phyloP scores from a whole-genome alignment of 2,888 invertebrate species.

The Lepidocyrtoides sp. region DNA sequence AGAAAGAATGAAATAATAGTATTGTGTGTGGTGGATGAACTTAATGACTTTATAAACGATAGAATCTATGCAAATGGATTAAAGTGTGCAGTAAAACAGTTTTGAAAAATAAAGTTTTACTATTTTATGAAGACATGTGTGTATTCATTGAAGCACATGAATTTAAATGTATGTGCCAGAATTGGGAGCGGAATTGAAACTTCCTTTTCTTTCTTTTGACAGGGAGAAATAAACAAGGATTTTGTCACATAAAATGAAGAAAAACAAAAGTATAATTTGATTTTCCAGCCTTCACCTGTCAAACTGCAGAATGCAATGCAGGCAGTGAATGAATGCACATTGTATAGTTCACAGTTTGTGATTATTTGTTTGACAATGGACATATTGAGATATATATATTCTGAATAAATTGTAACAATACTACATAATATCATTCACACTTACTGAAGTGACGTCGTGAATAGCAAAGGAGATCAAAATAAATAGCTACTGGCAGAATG shows the following conservation, averaged over 20 bases:
- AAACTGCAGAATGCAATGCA: constrained; percentile 8
- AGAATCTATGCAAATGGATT: background rate
- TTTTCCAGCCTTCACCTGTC: constrained; percentile 42
- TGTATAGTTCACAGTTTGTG: background rate
- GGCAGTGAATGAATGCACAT: background rate
- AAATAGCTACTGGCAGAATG: background rate
- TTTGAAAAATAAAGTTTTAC: background rate
- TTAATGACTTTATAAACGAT: constrained; percentile 15
- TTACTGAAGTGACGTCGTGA: no score
- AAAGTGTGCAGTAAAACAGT: background rate
- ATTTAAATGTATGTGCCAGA: background rate
- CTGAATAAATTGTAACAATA: no score
- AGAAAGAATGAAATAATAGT: background rate
- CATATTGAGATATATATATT: no score
- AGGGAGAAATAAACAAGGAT: background rate
- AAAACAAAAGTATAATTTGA: constrained; percentile 44
- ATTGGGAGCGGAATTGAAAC: background rate
- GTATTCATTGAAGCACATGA: no score
- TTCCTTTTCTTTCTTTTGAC: background rate
- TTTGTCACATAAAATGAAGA: constrained; percentile 17
- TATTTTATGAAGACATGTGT: no score
- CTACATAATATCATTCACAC: no score
- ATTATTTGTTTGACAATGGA: background rate
- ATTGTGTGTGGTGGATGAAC: no score
- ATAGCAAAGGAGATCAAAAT: no score